Percentiles rank a stretch among this genome's conserved stretches.
These are phyloP conservation scores for Prionailurus viverrinus DNA, from an alignment of 2,113 vertebrate genomes.

Conservation along the genomic window DNA sequence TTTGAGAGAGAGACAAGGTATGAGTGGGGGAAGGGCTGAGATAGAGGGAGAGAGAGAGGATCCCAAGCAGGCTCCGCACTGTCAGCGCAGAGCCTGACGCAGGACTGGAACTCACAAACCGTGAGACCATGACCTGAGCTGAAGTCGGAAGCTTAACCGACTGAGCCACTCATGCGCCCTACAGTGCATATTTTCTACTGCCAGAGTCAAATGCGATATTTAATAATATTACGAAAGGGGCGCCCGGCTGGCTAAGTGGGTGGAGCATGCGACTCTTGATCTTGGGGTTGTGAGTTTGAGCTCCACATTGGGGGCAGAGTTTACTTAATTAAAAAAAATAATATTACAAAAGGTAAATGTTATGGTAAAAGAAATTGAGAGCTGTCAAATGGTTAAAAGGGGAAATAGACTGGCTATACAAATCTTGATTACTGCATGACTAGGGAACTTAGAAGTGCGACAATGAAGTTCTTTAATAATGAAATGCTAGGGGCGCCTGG, in stretches of 20 bases:
- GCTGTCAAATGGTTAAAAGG: background rate
- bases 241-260: background rate
- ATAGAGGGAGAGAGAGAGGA: too few species aligned
- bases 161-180: too few species aligned
- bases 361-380: background rate
- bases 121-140: too few species aligned
- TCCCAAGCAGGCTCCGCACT: too few species aligned
- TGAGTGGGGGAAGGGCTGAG: too few species aligned
- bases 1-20: too few species aligned
- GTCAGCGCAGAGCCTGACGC: too few species aligned
- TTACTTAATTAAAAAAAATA: background rate
- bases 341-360: background rate
- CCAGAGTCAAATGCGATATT: background rate
- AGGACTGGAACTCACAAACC: too few species aligned
- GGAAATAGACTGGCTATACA: background rate
- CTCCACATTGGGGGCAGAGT: background rate
- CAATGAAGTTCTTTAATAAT: background rate
- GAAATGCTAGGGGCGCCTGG: background rate
- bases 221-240: background rate
- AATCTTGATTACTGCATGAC: background rate
- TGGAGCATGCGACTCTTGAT: background rate
- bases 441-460: background rate
- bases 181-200: background rate
- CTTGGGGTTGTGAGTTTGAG: background rate
- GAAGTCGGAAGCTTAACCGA: too few species aligned